Evolutionary conservation across 2,797 vertebrate genomes (phyloP).

Genomic region (Poeciliopsis gracilis): DNA sequence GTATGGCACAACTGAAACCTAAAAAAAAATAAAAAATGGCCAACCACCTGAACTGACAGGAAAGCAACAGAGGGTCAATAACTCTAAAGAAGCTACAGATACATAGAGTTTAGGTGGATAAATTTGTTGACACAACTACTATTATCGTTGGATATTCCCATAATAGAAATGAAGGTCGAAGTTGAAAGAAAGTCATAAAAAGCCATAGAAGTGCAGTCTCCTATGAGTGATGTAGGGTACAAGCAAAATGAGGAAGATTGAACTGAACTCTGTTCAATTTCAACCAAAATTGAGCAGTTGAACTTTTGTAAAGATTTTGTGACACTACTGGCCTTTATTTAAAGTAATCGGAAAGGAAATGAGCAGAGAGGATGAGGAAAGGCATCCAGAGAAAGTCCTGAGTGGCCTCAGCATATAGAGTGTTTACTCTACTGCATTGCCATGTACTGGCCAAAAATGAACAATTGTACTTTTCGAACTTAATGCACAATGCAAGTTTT

Average conservation of each 20-base stretch:
- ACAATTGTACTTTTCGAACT: not conserved
- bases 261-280: too few species aligned
- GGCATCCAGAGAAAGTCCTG: not conserved
- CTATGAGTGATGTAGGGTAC: not conserved
- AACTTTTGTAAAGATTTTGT: too few species aligned
- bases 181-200: not conserved
- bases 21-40: not conserved
- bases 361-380: too few species aligned
- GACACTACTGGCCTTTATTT: too few species aligned
- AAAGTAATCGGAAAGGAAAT: too few species aligned
- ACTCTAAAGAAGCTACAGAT: not conserved
- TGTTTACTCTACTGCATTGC: not conserved
- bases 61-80: not conserved
- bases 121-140: not conserved
- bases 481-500: not conserved
- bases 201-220: not conserved
- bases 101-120: not conserved
- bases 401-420: not conserved
- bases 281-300: too few species aligned
- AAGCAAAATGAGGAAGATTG: too few species aligned
- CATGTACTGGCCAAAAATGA: not conserved
- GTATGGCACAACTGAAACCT: not conserved
- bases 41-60: not conserved
- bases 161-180: not conserved
- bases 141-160: not conserved